These are phyloP conservation scores for Neomorphus geoffroyi DNA, from an alignment of 2,797 vertebrate genomes.

Conservation along the genomic window DNA sequence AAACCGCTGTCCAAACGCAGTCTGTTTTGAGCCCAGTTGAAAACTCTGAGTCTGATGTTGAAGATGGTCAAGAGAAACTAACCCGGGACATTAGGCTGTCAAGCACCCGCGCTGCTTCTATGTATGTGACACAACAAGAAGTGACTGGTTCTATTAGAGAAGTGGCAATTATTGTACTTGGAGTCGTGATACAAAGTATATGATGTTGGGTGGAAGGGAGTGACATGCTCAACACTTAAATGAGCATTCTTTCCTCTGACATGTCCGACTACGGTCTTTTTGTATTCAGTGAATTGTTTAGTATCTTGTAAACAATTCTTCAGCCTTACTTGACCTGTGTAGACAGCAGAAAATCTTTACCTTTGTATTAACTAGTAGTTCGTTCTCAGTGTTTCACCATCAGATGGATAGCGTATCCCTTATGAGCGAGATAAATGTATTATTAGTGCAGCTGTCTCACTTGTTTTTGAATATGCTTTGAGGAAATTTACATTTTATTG, in stretches of 20 bases:
- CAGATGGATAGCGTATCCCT: background rate
- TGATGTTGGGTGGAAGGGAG: background rate
- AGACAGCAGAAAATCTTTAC: background rate
- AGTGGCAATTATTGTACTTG: background rate
- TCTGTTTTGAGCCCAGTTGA: conserved; percentile 74
- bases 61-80: conserved; percentile 89
- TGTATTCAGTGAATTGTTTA: background rate
- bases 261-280: background rate
- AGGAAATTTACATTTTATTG: background rate
- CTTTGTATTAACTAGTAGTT: background rate
- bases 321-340: background rate
- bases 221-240: background rate
- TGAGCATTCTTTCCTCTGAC: background rate
- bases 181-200: fast-evolving
- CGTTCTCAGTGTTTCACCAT: background rate
- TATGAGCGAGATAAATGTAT: background rate
- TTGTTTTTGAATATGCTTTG: background rate
- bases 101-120: conserved; percentile 93
- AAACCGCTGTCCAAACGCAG: conserved; percentile 76
- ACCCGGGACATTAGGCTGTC: conserved; percentile 90
- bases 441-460: background rate
- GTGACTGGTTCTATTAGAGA: background rate
- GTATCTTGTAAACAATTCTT: background rate
- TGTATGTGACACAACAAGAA: conserved; percentile 77
- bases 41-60: conserved; percentile 80